Conservation (phyloP, 2,113 vertebrate species). For the Rhea americana region DNA sequence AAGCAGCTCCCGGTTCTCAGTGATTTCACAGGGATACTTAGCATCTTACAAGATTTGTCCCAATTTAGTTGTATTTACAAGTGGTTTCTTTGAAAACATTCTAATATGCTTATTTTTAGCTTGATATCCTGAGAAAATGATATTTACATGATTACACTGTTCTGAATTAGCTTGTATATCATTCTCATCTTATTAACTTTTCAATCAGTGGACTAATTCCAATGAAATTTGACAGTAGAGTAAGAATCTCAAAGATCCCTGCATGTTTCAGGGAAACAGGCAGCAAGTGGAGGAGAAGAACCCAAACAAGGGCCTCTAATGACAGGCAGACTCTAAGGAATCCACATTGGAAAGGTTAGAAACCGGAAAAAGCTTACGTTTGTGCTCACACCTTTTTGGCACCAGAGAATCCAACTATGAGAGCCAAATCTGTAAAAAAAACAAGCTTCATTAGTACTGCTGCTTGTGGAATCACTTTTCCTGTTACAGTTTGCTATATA, state of each 20-base stretch:
- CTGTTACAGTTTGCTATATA: not conserved
- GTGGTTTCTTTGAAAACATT: not conserved
- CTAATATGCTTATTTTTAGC: not conserved
- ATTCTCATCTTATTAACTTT: not conserved
- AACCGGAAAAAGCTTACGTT: not conserved
- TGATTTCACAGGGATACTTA: not conserved
- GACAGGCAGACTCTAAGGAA: not conserved
- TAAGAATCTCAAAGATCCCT: not conserved
- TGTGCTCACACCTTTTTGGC: not conserved
- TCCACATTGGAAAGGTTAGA: not conserved
- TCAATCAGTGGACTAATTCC: not conserved
- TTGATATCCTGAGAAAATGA: not conserved
- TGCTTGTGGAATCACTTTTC: not conserved
- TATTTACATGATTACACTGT: not conserved
- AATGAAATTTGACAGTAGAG: not conserved
- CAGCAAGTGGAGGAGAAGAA: not conserved
- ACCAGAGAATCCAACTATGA: not conserved
- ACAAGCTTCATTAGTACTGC: not conserved
- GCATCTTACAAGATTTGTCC: not conserved
- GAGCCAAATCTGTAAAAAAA: not conserved
- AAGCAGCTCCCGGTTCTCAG: not conserved
- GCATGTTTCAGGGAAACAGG: not conserved
- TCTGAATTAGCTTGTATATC: not conserved
- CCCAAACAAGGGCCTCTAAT: not conserved
- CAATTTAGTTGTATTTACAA: not conserved